Base-by-base conservation (phyloP, 2,888 invertebrate species). In the Cremastinae sp. region DNA sequence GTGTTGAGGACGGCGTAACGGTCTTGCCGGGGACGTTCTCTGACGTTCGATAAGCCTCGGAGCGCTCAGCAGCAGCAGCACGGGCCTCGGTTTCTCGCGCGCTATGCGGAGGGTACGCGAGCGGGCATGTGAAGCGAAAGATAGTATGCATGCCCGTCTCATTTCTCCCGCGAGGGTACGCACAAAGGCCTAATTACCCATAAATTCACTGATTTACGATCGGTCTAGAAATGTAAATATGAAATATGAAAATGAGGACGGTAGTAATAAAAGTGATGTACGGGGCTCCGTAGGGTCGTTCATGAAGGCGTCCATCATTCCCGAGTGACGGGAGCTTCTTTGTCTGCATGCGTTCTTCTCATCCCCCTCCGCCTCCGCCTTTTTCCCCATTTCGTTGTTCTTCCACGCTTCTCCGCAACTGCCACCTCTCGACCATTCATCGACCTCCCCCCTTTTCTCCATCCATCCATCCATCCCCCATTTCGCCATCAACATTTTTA, bases 221-320 rank as follows among this genome's bases (percentile, higher is more conserved):
- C 84, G 85, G 85, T 86, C 88, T 85, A 87, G 86, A 89, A 88
- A 89, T 88, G 88, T 89, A 88, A 88, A 89, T 89, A 89, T 89
- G 89, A 89, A 89, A 89, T 89, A 89, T 89, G 89, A 89, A 89
- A 89, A 89, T 89, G 89, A 89, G 89, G 87, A 89, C 84, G 86
- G 89, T 87, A 86, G 90, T 90, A 90, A 90, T 90, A 90, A 90
- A 90, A 90, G 90, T 90, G 90, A 90, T 90, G 90, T 90, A 90
- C 90, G 90, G 89, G 89, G 88, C 90, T 90, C 90, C 88, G 88
- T 90, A 89, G 90, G 89, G 90, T 90, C 90, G 90, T 90, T 90
- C 89, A 88, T 90, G 90, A 90, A 90, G 89, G 90, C 90, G 90
- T 90, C 90, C 88, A 90, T 90, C 90, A 90, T 89, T 78, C 68